Base-by-base conservation (phyloP, 1,140 invertebrate genomes). In the Macrobrachium rosenbergii region DNA sequence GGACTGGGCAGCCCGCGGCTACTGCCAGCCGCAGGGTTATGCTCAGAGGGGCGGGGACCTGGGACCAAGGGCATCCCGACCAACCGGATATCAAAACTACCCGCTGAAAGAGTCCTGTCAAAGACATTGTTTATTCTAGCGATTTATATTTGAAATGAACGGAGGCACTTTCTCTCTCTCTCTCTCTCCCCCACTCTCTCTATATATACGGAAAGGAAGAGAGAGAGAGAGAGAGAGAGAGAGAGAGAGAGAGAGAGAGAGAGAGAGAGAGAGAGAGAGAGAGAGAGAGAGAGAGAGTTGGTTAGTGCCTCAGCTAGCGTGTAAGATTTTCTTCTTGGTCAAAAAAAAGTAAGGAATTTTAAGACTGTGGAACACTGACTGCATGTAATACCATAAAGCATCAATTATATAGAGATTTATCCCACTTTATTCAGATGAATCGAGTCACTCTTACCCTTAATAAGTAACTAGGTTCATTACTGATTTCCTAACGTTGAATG, bases 51-150 rank as follows among this genome's bases (percentile, higher is more conserved):
- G 89, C 86, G 23, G 62, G 23, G 12, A 91, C 95, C 14, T 94
- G 90, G 0, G 94, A 93, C 91, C 94, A 95, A 69, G 94, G 92
- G 0, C 94, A 95, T 0, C 95, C 89, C 0, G 94, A 92, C 17
- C 94, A 93, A n/a, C 95, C 95, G 28, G 95, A 95, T 94, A 95
- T 94, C 21, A 95, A 94, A 69, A 95, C 92, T 37, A 95, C 92
- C 12, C 94, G 94, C 23, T 92, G 93, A 0, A 94, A 92, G 58
- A 92, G 92, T 37, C 93, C 76, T 93, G 92, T 6, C 93, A 93
- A 23, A 19, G 37, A 6, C 16, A 62, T 0, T 21, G 52, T 16
- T n/a, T 45, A 19, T 19, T 5, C 10, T 83, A 16, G 37, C 37
- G 6, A n/a, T 14, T 5, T 16, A 28, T 23, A n/a, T 72, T 5